Evolutionary conservation across 2,797 vertebrate species (phyloP), one percentile per base, ranked within the genome.

Genomic region (Lerista edwardsae): DNA sequence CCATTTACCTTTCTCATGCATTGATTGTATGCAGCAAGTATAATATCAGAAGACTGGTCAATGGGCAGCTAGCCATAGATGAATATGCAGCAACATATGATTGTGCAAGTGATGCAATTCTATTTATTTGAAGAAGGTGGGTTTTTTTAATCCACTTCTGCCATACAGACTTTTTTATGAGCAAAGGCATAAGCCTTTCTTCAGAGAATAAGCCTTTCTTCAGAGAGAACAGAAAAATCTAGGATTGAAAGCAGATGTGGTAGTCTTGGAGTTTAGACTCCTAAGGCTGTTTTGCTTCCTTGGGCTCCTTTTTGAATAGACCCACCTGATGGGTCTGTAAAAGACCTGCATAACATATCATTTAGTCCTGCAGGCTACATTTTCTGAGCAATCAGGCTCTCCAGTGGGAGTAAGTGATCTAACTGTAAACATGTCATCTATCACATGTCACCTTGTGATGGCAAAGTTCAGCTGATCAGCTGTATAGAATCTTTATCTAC

Each of bases 241-340:
- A 79, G 91, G 92, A 93, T 94, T 94, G 91, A 88, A 93, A 93
- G 89, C 91, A 94, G 91, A 93, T 93, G 61, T 79, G 14, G 91
- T 91, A 84, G 86, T 34, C 55, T 80, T 87, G 87, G 79, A 83
- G 77, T 90, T 84, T 86, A 87, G 34, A 87, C 73, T 87, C 84
- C 23, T 88, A 39, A 41, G 86, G 81, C 85, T 74, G 15, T 88
- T 80, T 86, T 89, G 83, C 86, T 84, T 64, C 86, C 90, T 90
- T 68, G 80, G 84, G 91, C 79, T 87, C 81, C 81, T 83, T 86
- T 81, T 11, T 82, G 87, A 92, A 67, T 89, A 91, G 90, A 86
- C 61, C 61, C 82, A 91, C 86, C 88, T 91, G 91, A 90, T 88
- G 65, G 55, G 51, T 82, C 90, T 51, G 76, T 90, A 84, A 86